A percentile compares a stretch with the other conserved stretches of the same genome.
Evolutionary conservation across 2,888 invertebrate species (phyloP).

Genomic region (Sphaeridia pumilis): DNA sequence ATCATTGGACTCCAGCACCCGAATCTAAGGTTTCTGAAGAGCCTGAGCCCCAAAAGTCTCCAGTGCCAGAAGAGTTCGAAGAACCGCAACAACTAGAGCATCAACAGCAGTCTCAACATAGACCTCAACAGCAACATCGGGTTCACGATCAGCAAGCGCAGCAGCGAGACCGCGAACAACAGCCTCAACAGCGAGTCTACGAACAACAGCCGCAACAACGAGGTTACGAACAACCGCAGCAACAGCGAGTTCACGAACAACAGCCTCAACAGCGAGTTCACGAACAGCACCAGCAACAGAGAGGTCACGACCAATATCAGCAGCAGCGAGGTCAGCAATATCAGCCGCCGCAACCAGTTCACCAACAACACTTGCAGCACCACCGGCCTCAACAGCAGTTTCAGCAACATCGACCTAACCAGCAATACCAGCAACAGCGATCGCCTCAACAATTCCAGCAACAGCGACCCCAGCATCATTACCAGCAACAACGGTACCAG

Average conservation of each 20-base stretch:
- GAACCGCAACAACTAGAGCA: too few relatives aligned
- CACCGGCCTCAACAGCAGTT: background rate
- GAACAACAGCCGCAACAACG: conserved; percentile 1
- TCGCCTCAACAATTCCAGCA: background rate
- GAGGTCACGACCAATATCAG: background rate
- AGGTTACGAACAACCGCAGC: background rate
- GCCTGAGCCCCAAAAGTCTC: too few relatives aligned
- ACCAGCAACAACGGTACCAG: conserved; percentile 4
- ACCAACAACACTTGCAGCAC: background rate
- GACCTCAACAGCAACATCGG: too few relatives aligned
- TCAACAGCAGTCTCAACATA: too few relatives aligned
- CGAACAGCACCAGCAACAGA: background rate
- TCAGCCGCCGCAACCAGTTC: background rate
- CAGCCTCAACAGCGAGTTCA: conserved; percentile 2
- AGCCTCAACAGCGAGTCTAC: too few relatives aligned
- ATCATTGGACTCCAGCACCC: too few relatives aligned
- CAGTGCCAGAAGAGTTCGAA: too few relatives aligned
- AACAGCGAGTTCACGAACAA: conserved; percentile 1
- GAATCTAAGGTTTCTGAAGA: too few relatives aligned
- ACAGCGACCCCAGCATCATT: background rate
- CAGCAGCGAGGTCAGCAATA: background rate
- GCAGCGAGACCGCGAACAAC: background rate
- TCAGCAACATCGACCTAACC: background rate
- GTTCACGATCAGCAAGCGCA: too few relatives aligned
- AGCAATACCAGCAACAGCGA: background rate